These are phyloP conservation scores for Drosophila tripunctata DNA, from an alignment of 2,888 invertebrate species.

Conservation along the genomic window DNA sequence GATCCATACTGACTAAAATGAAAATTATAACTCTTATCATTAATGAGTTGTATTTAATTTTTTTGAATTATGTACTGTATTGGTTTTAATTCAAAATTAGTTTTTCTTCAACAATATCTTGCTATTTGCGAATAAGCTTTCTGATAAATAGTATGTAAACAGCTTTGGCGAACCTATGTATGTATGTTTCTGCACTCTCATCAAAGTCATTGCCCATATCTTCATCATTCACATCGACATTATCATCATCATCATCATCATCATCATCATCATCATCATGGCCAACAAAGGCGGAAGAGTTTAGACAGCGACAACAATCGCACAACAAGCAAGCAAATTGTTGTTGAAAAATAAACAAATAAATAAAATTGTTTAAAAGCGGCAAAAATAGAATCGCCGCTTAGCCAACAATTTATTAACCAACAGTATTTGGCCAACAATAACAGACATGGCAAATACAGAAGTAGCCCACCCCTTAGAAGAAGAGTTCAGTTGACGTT, in stretches of 20 bases:
- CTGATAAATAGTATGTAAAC: constrained; percentile 32
- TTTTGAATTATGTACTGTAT: neutral
- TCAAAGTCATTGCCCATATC: constrained; percentile 36
- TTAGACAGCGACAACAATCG: constrained; percentile 52
- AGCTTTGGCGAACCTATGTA: too few relatives aligned
- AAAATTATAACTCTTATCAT: too few relatives aligned
- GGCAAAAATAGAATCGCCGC: constrained; percentile 46
- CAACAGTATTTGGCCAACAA: constrained; percentile 39
- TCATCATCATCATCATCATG: constrained; percentile 21
- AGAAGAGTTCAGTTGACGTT: constrained; percentile 53
- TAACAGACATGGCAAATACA: constrained; percentile 33
- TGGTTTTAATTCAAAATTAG: neutral
- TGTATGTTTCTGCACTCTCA: constrained; percentile 33
- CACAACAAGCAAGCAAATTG: constrained; percentile 35
- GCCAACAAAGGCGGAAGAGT: constrained; percentile 65
- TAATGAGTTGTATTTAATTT: too few relatives aligned
- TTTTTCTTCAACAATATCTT: constrained; percentile 5
- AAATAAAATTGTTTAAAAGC: constrained; percentile 30
- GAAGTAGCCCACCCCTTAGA: constrained; percentile 41
- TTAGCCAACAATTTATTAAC: constrained; percentile 64
- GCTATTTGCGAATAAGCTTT: constrained; percentile 6
- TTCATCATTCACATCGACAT: constrained; percentile 24
- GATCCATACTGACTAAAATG: too few relatives aligned
- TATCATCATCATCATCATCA: constrained; percentile 23
- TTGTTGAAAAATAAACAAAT: constrained; percentile 46